A percentile compares a stretch with the other conserved stretches of the same genome.
phyloP scores from a whole-genome alignment of 1,140 invertebrate genomes.

The Leptinotarsa lineolata region DNA sequence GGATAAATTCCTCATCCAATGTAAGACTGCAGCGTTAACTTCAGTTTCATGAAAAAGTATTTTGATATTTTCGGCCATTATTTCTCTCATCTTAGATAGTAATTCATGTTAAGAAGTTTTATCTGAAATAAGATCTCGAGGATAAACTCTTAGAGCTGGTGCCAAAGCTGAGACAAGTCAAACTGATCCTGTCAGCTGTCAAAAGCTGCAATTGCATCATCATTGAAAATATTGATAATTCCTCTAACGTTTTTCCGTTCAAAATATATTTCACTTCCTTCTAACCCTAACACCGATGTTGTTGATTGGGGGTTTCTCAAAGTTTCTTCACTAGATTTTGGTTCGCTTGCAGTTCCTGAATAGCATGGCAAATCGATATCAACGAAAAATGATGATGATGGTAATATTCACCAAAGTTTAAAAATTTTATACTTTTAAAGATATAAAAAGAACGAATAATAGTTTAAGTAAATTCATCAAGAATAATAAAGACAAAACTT shows the following conservation, averaged over 20 bases:
- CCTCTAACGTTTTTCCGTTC: slow-evolving; percentile 35
- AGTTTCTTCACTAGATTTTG: neutral
- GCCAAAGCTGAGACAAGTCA: slow-evolving; percentile 34
- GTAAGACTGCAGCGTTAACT: slow-evolving; percentile 12
- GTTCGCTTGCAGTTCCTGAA: slow-evolving; percentile 5
- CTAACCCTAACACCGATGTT: slow-evolving; percentile 13
- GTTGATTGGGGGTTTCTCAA: neutral
- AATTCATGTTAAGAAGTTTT: slow-evolving; percentile 40
- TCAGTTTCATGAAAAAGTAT: slow-evolving; percentile 15
- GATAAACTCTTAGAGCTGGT: slow-evolving; percentile 35
- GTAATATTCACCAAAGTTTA: too few relatives aligned
- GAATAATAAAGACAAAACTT: slow-evolving; percentile 12
- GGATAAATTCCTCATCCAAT: slow-evolving; percentile 10
- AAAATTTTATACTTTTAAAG: too few relatives aligned
- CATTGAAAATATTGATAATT: slow-evolving; percentile 42
- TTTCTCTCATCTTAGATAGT: neutral
- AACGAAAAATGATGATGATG: neutral
- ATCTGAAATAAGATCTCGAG: slow-evolving; percentile 36
- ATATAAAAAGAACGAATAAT: too few relatives aligned
- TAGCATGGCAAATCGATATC: slow-evolving; percentile 13
- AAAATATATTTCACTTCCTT: slow-evolving; percentile 20
- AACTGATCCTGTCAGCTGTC: slow-evolving; percentile 41
- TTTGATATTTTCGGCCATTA: slow-evolving; percentile 24
- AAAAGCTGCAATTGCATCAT: slow-evolving; percentile 40
- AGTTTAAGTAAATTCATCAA: too few relatives aligned